Evolutionary conservation across 1,140 invertebrate species (phyloP).

Genomic region (Leguminivora glycinivorella): DNA sequence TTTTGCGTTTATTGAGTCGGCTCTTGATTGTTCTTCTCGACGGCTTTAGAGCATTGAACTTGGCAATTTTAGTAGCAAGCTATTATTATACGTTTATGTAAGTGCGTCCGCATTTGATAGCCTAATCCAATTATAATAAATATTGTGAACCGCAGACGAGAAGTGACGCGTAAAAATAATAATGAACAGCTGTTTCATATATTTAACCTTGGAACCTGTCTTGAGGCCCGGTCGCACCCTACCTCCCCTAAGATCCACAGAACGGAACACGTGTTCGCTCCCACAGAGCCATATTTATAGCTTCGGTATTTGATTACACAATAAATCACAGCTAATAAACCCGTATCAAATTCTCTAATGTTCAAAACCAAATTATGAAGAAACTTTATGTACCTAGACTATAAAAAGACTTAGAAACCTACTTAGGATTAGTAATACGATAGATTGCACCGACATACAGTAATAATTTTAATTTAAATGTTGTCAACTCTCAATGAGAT

Average conservation of each 20-base stretch:
- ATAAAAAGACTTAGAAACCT: too few relatives aligned
- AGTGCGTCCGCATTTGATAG: not conserved
- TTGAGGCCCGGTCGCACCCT: slow-evolving; percentile 38
- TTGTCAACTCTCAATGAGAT: too few relatives aligned
- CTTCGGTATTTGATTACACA: slow-evolving; percentile 33
- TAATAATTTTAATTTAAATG: too few relatives aligned
- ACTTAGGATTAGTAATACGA: too few relatives aligned
- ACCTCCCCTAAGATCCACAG: slow-evolving; percentile 42
- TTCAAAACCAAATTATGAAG: not conserved
- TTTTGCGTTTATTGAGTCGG: slow-evolving; percentile 60
- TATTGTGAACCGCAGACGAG: slow-evolving; percentile 4
- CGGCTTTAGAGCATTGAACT: slow-evolving; percentile 64
- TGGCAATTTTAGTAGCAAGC: slow-evolving; percentile 38
- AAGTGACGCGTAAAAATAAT: slow-evolving; percentile 3
- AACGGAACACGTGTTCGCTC: slow-evolving; percentile 56
- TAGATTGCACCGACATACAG: not conserved
- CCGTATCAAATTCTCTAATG: slow-evolving; percentile 12
- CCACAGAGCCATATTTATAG: slow-evolving; percentile 58
- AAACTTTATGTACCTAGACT: not conserved
- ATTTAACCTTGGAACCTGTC: slow-evolving; percentile 55
- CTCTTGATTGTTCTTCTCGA: slow-evolving; percentile 53
- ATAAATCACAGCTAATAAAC: slow-evolving; percentile 33
- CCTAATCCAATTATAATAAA: slow-evolving; percentile 12
- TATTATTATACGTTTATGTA: slow-evolving; percentile 30
- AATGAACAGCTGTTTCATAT: slow-evolving; percentile 46